phyloP scores from a whole-genome alignment of 2,113 vertebrate species.

The Lasiurus cinereus region DNA sequence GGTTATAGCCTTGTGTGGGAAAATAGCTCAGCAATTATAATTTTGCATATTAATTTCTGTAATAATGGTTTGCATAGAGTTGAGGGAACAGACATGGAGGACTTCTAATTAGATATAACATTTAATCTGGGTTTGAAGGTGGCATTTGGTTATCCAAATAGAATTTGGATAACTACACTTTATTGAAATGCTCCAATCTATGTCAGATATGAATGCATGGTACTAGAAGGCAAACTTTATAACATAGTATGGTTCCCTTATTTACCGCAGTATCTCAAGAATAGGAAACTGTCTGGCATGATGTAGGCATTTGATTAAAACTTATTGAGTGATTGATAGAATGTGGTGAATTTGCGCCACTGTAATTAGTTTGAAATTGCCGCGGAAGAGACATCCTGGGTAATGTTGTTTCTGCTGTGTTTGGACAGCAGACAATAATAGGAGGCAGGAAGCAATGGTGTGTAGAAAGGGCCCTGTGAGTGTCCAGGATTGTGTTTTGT shows the following conservation, averaged over 20 bases:
- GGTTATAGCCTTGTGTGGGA: neutral
- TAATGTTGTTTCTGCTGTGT: neutral
- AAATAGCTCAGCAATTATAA: neutral
- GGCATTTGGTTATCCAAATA: neutral
- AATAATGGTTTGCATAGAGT: neutral
- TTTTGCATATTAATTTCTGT: neutral
- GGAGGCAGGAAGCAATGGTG: neutral
- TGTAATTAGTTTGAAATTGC: neutral
- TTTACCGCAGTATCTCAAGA: neutral
- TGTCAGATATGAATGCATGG: neutral
- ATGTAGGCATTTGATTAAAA: neutral
- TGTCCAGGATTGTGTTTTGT: neutral
- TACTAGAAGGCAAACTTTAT: neutral
- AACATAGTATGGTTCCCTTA: neutral
- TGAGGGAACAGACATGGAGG: neutral
- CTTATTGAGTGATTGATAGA: neutral
- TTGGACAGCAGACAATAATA: neutral
- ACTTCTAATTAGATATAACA: neutral
- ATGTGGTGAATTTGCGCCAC: neutral
- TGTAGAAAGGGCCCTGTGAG: fast-evolving
- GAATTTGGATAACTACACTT: neutral
- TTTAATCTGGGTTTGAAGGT: neutral
- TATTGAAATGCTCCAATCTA: neutral
- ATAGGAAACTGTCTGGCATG: neutral
- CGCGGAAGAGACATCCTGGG: neutral